Evolutionary conservation across 2,113 vertebrate genomes (phyloP).

Genomic region (Arizona elegans): DNA sequence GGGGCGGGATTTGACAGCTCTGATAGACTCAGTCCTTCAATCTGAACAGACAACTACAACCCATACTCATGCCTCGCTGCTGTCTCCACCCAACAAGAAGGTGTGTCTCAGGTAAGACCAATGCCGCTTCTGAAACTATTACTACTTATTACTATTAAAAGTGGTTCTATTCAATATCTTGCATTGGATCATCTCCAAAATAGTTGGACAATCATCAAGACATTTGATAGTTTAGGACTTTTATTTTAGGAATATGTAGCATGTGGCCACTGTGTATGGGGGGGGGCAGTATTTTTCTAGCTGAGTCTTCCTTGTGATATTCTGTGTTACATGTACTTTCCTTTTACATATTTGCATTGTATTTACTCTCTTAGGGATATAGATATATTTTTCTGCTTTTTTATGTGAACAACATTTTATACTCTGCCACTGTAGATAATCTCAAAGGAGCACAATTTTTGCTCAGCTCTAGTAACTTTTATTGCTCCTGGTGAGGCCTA

Average conservation of each 20-base stretch:
- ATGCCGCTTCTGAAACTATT: neutral
- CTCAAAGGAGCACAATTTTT: neutral
- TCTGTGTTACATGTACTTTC: neutral
- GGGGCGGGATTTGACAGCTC: no score
- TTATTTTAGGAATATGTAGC: neutral
- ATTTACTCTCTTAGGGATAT: neutral
- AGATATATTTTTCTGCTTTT: neutral
- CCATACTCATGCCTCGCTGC: no score
- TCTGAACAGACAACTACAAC: no score
- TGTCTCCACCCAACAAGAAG: no score
- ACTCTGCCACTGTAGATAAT: neutral
- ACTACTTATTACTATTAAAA: neutral
- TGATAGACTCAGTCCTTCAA: no score
- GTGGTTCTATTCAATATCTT: neutral
- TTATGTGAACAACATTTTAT: neutral
- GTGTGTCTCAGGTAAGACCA: no score
- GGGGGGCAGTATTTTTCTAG: neutral
- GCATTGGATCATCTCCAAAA: neutral
- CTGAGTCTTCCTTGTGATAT: neutral
- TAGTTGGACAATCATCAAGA: neutral
- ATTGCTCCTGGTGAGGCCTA: slow-evolving; percentile 57
- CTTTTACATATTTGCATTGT: neutral
- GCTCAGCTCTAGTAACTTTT: slow-evolving; percentile 50
- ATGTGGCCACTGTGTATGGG: neutral
- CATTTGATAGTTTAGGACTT: neutral